These are phyloP conservation scores for Ailurus styani DNA, from an alignment of 2,113 vertebrate genomes.

Conservation along the genomic window DNA sequence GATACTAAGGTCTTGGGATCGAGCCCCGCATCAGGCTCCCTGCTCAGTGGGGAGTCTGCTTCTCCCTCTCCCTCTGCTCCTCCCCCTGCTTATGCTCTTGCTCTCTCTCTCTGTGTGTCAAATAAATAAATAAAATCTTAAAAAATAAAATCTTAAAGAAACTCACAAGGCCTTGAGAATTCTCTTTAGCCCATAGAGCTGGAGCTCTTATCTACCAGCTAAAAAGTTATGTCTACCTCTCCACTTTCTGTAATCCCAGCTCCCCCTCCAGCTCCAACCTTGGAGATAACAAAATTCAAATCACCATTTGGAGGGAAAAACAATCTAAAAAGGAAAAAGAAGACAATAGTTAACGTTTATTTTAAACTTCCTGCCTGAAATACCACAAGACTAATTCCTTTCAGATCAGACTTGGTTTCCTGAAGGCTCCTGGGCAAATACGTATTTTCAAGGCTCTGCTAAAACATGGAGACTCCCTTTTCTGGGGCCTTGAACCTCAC, in stretches of 20 bases:
- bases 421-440: background rate
- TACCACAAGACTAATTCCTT: constrained; percentile 9
- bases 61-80: background rate
- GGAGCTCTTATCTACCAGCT: background rate
- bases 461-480: background rate
- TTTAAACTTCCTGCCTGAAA: background rate
- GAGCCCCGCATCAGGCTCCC: background rate
- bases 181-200: background rate
- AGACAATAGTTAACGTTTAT: background rate
- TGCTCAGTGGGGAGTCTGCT: background rate
- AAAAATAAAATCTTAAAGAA: background rate
- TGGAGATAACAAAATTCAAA: background rate
- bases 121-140: background rate
- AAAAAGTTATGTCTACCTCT: background rate
- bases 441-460: background rate
- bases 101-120: background rate
- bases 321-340: background rate
- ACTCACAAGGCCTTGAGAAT: background rate
- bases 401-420: constrained; percentile 29
- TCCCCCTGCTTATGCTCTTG: background rate
- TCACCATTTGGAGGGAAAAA: background rate
- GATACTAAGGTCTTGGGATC: background rate
- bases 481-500: background rate
- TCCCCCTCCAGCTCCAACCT: background rate
- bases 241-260: background rate